Evolutionary conservation across 1,140 invertebrate genomes (phyloP), one percentile per base, ranked within the genome.

Genomic region (Drosophila saltans): DNA sequence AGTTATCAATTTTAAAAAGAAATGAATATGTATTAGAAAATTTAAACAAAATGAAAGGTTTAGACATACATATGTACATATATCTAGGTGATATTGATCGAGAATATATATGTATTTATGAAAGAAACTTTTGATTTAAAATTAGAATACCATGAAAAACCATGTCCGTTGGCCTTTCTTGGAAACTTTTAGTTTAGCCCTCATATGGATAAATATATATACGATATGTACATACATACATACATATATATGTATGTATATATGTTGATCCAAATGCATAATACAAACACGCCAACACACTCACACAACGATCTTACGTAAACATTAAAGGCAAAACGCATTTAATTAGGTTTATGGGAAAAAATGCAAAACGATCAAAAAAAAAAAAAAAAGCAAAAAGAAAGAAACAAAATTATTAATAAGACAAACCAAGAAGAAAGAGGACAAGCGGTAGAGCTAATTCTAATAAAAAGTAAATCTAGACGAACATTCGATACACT

Each of bases 271-370:
- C 63, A 66, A 61, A 65, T 45, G 58, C 58, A 48, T 55, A 59
- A 68, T 65, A 65, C 45, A 26, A 65, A 75, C 76, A 78, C 65
- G 76, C 72, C 72, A 70, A 62, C 63, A 66, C 72, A 52, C 65
- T n/a, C 26, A 9, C 60, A 86, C 78, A 81, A 81, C 76, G 71
- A 76, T 72, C 80, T 86, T 86, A 82, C 82, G 82, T 86, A 86
- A 86, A 83, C 81, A 68, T 52, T 26, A 75, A 81, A 69, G 72
- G 82, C 65, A 75, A 80, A 66, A 83, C 75, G 69, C 83, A 78
- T 88, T 86, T 86, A 86, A 86, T 86, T 86, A 86, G 83, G 83
- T 86, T 86, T 86, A 86, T 88, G 83, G 83, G 80, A 86, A 86
- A 36, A 86, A 77, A 82, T 86, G 82, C 82, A 79, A 82, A 88